phyloP scores from a whole-genome alignment of 2,888 invertebrate genomes.

The Protula sp. region DNA sequence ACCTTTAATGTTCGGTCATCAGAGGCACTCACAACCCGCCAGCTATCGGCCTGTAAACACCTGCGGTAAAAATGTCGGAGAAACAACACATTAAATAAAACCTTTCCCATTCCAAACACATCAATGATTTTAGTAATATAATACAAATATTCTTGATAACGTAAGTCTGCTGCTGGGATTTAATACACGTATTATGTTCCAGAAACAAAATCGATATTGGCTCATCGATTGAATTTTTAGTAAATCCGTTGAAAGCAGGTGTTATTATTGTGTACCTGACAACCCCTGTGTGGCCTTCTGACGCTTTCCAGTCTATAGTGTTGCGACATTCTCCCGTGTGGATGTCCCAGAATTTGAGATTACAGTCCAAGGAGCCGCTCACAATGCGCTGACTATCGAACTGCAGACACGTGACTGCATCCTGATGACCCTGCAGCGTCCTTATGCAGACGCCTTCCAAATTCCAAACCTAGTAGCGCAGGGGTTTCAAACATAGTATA shows the following conservation, averaged over 20 bases:
- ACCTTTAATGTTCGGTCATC: slow-evolving; percentile 59
- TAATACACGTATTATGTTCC: too few species aligned
- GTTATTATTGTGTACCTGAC: too few species aligned
- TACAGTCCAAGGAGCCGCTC: slow-evolving; percentile 57
- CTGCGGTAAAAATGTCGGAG: slow-evolving; percentile 27
- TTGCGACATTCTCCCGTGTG: slow-evolving; percentile 53
- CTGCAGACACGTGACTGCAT: slow-evolving; percentile 58
- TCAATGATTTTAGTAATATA: too few species aligned
- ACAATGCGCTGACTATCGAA: slow-evolving; percentile 56
- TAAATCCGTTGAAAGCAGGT: too few species aligned
- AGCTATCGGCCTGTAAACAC: slow-evolving; percentile 57
- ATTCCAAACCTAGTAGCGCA: slow-evolving; percentile 56
- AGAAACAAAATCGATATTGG: too few species aligned
- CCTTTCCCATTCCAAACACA: too few species aligned
- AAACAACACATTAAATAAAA: background rate
- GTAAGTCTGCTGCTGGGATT: too few species aligned
- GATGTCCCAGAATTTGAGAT: slow-evolving; percentile 57
- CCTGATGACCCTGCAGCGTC: slow-evolving; percentile 56
- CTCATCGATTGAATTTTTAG: too few species aligned
- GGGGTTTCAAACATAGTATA: too few species aligned
- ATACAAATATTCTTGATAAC: too few species aligned
- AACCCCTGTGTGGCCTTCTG: slow-evolving; percentile 59
- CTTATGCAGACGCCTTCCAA: slow-evolving; percentile 52
- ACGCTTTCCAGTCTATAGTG: slow-evolving; percentile 58
- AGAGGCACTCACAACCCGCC: slow-evolving; percentile 58